Conservation (phyloP, 2,113 vertebrate species). For the Anseranas semipalmata region DNA sequence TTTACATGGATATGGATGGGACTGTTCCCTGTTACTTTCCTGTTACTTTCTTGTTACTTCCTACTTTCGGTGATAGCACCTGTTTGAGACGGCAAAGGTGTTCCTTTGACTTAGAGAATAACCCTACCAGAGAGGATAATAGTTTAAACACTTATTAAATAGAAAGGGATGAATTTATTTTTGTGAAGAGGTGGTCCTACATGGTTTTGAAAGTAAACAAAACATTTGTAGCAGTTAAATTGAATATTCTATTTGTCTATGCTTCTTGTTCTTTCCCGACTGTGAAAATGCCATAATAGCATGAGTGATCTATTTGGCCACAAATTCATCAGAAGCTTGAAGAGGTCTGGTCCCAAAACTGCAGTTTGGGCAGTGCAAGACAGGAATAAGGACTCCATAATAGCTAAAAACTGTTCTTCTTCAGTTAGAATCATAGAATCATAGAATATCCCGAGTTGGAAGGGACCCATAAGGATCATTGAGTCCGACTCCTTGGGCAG, state of each 20-base stretch:
- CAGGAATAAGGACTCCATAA: not conserved
- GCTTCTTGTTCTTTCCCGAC: not conserved
- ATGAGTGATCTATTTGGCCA: not conserved
- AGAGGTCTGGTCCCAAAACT: not conserved
- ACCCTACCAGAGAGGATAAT: not conserved
- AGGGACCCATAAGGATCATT: too few relatives aligned
- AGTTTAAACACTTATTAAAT: not conserved
- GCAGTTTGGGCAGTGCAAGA: not conserved
- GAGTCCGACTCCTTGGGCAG: too few relatives aligned
- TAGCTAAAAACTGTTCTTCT: not conserved
- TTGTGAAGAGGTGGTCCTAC: not conserved
- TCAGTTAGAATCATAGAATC: too few relatives aligned
- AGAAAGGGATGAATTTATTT: not conserved
- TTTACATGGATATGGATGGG: not conserved
- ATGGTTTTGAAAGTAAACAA: not conserved
- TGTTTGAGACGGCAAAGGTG: not conserved
- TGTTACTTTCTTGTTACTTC: not conserved
- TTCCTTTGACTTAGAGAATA: not conserved
- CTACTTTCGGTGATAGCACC: not conserved
- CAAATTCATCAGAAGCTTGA: not conserved
- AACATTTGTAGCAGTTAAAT: not conserved
- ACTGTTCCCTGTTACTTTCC: not conserved
- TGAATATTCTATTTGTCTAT: not conserved
- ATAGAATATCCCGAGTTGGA: too few relatives aligned
- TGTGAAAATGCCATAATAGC: not conserved